phyloP scores from a whole-genome alignment of 2,797 vertebrate species.

The Hydrocynus forskahlii region DNA sequence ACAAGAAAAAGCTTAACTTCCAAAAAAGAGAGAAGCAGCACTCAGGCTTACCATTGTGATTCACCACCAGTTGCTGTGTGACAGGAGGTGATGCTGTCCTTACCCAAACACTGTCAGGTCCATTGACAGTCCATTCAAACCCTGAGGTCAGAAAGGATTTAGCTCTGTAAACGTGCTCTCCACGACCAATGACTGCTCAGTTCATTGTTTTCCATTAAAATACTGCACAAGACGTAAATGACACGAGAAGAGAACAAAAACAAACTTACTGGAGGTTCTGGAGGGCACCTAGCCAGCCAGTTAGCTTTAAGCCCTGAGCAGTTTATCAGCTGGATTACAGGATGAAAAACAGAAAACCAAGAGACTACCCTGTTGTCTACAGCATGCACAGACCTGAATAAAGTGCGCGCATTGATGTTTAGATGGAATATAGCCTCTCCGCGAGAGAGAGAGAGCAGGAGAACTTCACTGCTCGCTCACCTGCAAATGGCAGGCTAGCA shows the following conservation, averaged over 20 bases:
- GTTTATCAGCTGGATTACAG: background rate
- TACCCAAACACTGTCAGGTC: slow-evolving; percentile 80
- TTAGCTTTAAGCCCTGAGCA: background rate
- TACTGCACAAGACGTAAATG: background rate
- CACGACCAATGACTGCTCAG: background rate
- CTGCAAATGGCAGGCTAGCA: slow-evolving; percentile 37
- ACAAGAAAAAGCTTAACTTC: no score
- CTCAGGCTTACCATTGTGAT: slow-evolving; percentile 78
- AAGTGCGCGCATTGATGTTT: no score
- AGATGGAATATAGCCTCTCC: background rate
- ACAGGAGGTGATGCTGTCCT: slow-evolving; percentile 79
- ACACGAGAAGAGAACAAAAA: background rate
- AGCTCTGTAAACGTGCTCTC: background rate
- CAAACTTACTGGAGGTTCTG: background rate
- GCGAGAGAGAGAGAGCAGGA: background rate
- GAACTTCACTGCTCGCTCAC: slow-evolving; percentile 32
- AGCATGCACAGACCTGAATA: no score
- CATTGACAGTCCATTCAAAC: slow-evolving; percentile 80
- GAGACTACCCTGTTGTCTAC: no score
- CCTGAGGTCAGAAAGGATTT: slow-evolving; percentile 64
- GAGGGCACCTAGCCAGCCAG: background rate
- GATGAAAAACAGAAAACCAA: background rate
- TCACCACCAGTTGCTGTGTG: slow-evolving; percentile 77
- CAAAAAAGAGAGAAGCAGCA: background rate
- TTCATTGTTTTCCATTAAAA: background rate